Base-by-base conservation (phyloP, 2,888 invertebrate genomes). In the Tipula vernalis region DNA sequence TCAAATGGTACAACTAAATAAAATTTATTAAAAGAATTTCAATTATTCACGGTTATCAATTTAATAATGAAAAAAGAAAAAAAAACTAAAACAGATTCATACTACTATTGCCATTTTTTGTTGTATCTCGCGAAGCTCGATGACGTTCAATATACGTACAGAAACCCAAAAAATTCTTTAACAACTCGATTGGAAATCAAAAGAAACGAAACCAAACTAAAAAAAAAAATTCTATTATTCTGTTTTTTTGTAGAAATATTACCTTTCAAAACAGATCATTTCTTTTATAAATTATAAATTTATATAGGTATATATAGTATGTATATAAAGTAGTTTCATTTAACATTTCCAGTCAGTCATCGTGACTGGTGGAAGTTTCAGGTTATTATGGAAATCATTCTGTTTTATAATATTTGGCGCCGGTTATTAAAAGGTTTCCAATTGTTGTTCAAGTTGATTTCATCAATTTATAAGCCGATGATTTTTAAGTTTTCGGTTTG, bases 201-300 rank as follows among this genome's bases (percentile, higher is more conserved):
- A 71, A 71, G 71, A 71, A 71, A 71, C 71, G 71, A 71, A 71
- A 71, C 71, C 71, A 51, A 51, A 51, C 15, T 51, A 12, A 15
- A 51, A 51, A 51, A 51, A 51, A 51, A 51, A 51, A 44, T 44
- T 51, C 51, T 71, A 71, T 71, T 71, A 71, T 71, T 71, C 71
- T 18, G 28, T 71, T 18, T 57, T 51, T 4, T 57, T 71, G 18
- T 71, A 8, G 71, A 28, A 51, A 71, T 71, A 71, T 71, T 71
- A 71, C 71, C 71, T 71, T 71, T 71, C 71, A 71, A 71, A 71
- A 71, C 71, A 71, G 71, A 71, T 71, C 71, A 71, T 71, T 71
- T 71, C 71, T 71, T 71, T 71, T 71, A 28, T 71, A 71, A 71
- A 71, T 71, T 71, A 71, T 71, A 71, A 71, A 71, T 28, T 28